phyloP scores from a whole-genome alignment of 2,888 invertebrate species.

The Spicauda simplicius region DNA sequence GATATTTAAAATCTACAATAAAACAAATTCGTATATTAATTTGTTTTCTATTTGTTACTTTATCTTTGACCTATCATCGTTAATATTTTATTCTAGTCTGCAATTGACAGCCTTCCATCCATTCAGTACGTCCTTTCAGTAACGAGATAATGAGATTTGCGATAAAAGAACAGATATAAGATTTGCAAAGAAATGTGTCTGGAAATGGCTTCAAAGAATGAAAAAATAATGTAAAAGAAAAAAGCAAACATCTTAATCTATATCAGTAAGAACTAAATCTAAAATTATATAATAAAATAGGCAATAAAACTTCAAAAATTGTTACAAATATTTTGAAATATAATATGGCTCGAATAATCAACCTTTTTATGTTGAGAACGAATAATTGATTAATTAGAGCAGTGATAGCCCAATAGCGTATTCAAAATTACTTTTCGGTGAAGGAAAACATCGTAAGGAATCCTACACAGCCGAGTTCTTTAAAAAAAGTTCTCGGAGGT shows the following conservation, averaged over 20 bases:
- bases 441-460: no score
- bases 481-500: no score
- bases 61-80: not conserved
- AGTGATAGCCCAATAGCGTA: no score
- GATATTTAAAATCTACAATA: no score
- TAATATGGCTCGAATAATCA: no score
- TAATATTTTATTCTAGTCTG: conserved; percentile 2
- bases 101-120: not conserved
- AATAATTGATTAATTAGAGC: no score
- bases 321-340: no score
- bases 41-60: not conserved
- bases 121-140: not conserved
- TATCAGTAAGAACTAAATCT: not conserved
- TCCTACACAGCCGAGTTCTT: no score
- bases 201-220: not conserved
- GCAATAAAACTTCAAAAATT: no score
- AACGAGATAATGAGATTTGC: conserved; percentile 1
- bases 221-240: not conserved
- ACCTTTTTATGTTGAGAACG: no score
- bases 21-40: not conserved
- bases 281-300: no score
- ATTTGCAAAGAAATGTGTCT: not conserved
- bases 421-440: no score
- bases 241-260: not conserved
- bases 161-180: conserved; percentile 4